Conservation (phyloP, 2,113 vertebrate species). For the Antechinus flavipes region DNA sequence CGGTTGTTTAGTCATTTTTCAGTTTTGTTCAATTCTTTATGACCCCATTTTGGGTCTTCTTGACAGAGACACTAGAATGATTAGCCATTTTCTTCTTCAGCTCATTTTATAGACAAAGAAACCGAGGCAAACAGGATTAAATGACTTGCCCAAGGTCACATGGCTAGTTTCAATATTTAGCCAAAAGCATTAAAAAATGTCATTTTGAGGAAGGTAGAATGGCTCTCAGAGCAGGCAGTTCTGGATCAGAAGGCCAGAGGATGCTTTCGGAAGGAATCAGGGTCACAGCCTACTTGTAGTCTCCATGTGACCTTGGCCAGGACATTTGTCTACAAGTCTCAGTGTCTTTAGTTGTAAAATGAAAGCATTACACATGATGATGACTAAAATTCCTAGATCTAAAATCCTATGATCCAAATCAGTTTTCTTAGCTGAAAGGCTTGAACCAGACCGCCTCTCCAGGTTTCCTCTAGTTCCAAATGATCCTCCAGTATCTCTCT, state of each 20-base stretch:
- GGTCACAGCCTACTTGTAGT: not conserved
- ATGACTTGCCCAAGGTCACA: too few relatives aligned
- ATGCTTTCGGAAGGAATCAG: not conserved
- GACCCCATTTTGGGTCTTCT: too few relatives aligned
- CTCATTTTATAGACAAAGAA: too few relatives aligned
- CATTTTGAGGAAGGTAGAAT: not conserved
- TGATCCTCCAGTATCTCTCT: not conserved
- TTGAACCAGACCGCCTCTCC: not conserved
- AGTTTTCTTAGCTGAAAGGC: not conserved
- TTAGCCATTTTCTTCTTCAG: too few relatives aligned
- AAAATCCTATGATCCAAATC: not conserved
- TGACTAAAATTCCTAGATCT: not conserved
- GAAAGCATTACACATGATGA: not conserved
- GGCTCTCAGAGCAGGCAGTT: not conserved
- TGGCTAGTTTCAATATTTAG: not conserved
- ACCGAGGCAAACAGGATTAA: too few relatives aligned
- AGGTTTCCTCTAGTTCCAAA: not conserved
- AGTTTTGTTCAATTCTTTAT: too few relatives aligned
- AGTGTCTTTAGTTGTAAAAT: not conserved
- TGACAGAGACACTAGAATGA: too few relatives aligned
- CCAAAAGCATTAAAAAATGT: not conserved
- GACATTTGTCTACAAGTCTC: not conserved
- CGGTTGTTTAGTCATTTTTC: too few relatives aligned
- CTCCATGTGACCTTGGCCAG: not conserved
- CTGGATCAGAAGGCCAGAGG: not conserved